Percentiles rank a stretch among this genome's conserved stretches.
Evolutionary conservation across 2,888 invertebrate species (phyloP).

Genomic region (Caenorhabditis afra): DNA sequence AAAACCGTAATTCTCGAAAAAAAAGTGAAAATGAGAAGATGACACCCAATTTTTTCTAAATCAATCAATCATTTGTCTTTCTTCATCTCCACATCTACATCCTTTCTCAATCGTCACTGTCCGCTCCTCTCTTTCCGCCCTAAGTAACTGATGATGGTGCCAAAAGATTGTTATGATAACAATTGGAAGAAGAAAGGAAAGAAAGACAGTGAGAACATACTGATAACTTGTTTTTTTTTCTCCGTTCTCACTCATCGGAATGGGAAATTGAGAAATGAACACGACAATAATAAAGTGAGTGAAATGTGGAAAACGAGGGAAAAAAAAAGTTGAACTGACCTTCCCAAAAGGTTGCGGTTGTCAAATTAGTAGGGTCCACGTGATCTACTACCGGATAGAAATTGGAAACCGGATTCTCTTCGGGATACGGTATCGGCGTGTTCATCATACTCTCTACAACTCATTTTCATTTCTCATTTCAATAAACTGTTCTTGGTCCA

Average conservation of each 20-base stretch:
- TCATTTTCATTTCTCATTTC: neutral
- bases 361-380: constrained; percentile 2
- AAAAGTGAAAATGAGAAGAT: too few species aligned
- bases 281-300: too few species aligned
- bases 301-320: neutral
- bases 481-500: neutral
- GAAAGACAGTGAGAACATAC: neutral
- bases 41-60: neutral
- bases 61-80: constrained; percentile 8
- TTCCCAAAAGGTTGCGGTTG: constrained; percentile 19
- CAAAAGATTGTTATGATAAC: constrained; percentile 46
- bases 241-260: constrained; percentile 10
- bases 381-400: neutral
- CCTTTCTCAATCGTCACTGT: neutral
- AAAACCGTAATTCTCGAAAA: too few species aligned
- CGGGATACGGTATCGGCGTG: constrained; percentile 24
- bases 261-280: neutral
- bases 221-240: constrained; percentile 45
- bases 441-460: constrained; percentile 52
- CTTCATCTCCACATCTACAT: neutral
- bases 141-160: constrained; percentile 13
- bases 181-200: neutral
- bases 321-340: constrained; percentile 19
- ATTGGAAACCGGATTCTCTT: constrained; percentile 3
- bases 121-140: neutral